Percentiles rank a stretch among this genome's conserved stretches.
phyloP scores from a whole-genome alignment of 2,797 vertebrate genomes.

The Sorex maritimensis region DNA sequence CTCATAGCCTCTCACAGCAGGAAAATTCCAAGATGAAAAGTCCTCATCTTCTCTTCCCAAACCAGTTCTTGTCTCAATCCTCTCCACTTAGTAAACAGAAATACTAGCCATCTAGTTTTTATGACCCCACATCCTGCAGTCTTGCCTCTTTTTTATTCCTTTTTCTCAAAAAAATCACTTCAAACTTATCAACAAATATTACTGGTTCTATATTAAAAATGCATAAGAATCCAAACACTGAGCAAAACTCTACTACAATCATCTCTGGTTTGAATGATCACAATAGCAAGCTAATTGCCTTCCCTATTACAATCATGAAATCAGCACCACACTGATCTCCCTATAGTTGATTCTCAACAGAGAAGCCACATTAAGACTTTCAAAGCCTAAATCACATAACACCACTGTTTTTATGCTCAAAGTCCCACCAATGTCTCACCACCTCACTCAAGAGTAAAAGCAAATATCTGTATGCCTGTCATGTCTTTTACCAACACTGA shows the following conservation, averaged over 20 bases:
- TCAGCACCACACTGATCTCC: not conserved
- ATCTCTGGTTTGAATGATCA: not conserved
- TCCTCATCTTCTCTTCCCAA: not conserved
- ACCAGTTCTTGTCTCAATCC: not conserved
- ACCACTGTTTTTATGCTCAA: not conserved
- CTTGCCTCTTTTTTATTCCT: not conserved
- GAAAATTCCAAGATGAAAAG: not conserved
- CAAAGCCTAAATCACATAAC: not conserved
- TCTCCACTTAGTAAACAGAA: not conserved
- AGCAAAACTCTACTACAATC: not conserved
- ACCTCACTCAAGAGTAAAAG: conserved; percentile 7
- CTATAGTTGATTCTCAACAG: not conserved
- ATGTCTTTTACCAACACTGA: too few relatives aligned
- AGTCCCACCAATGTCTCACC: not conserved
- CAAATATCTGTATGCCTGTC: not conserved
- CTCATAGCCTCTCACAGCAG: not conserved
- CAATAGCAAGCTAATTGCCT: not conserved
- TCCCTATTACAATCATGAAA: not conserved
- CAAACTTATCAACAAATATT: conserved; percentile 6
- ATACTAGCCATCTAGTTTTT: not conserved
- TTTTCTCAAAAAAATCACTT: not conserved
- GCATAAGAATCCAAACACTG: not conserved
- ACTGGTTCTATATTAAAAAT: not conserved
- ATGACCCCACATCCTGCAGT: not conserved
- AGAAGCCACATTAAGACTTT: not conserved